Percentiles rank a stretch among this genome's conserved stretches.
Conservation (phyloP, 2,888 invertebrate species). For the Hirtodrosophila confusa region DNA sequence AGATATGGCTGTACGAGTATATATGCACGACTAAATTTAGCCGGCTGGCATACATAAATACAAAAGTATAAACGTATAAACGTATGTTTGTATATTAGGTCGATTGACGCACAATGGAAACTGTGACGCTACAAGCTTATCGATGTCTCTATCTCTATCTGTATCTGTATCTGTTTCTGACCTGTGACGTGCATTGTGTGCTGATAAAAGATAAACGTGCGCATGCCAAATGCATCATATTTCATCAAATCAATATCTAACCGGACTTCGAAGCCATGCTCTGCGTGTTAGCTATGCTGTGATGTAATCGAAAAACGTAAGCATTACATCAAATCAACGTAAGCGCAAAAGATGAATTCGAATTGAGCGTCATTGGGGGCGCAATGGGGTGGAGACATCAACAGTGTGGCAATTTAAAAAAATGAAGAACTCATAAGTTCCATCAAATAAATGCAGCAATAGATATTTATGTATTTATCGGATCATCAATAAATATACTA, state of each 20-base stretch:
- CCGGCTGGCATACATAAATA: conserved; percentile 31
- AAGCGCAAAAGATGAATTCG: too few species aligned
- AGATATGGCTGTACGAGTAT: conserved; percentile 26
- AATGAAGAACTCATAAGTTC: too few species aligned
- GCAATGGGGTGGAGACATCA: too few species aligned
- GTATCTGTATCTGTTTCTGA: conserved; percentile 23
- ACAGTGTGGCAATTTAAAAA: too few species aligned
- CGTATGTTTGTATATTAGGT: conserved; percentile 41
- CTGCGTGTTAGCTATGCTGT: too few species aligned
- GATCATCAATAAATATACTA: not conserved
- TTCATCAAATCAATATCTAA: not conserved
- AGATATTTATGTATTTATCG: not conserved
- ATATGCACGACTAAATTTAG: conserved; percentile 62
- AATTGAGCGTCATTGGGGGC: too few species aligned
- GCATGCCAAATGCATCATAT: not conserved
- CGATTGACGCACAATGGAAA: conserved; percentile 72
- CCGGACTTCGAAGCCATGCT: too few species aligned
- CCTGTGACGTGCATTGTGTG: conserved; percentile 39
- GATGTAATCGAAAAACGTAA: too few species aligned
- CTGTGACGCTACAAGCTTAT: conserved; percentile 71
- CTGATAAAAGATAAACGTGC: conserved; percentile 48
- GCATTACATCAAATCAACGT: too few species aligned
- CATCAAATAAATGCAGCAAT: too few species aligned
- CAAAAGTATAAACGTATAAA: conserved; percentile 33
- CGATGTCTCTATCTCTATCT: conserved; percentile 35